Conservation (phyloP, 2,888 invertebrate species). For the Ormyrus rosae region DNA sequence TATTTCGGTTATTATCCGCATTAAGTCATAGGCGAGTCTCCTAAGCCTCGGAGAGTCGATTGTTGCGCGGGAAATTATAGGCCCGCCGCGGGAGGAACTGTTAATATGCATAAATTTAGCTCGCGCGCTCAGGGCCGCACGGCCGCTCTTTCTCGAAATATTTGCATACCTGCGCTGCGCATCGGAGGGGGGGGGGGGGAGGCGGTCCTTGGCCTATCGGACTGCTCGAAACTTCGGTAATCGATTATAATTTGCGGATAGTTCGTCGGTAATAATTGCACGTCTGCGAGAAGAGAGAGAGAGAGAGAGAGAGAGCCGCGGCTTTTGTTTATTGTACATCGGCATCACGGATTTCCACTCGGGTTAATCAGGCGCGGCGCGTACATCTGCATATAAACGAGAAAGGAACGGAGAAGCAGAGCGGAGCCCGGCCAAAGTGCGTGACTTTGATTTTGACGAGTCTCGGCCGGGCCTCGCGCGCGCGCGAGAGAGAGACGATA, state of each 20-base stretch:
- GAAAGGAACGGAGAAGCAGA: conserved; percentile 9
- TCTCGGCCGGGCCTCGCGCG: conserved; percentile 16
- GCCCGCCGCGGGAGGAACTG: not conserved
- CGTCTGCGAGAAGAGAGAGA: not conserved
- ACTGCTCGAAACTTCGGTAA: not conserved
- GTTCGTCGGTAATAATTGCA: no score
- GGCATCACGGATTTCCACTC: conserved; percentile 33
- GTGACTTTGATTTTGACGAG: conserved; percentile 58
- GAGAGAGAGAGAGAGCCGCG: not conserved
- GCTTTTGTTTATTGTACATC: no score
- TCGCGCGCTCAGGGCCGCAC: not conserved
- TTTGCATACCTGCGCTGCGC: not conserved
- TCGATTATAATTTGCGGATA: not conserved
- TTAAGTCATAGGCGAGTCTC: conserved; percentile 20
- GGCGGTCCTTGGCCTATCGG: not conserved
- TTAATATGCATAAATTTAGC: conserved; percentile 35
- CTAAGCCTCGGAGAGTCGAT: not conserved
- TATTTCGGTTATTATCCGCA: conserved; percentile 39
- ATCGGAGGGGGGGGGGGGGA: no score
- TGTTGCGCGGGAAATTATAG: conserved; percentile 40
- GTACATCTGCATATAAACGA: conserved; percentile 55
- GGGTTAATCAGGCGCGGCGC: conserved; percentile 42
- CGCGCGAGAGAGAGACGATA: conserved; percentile 66
- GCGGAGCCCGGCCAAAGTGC: not conserved
- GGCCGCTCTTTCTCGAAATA: conserved; percentile 6